phyloP scores from a whole-genome alignment of 1,140 invertebrate species.

The Drosophila navojoa region DNA sequence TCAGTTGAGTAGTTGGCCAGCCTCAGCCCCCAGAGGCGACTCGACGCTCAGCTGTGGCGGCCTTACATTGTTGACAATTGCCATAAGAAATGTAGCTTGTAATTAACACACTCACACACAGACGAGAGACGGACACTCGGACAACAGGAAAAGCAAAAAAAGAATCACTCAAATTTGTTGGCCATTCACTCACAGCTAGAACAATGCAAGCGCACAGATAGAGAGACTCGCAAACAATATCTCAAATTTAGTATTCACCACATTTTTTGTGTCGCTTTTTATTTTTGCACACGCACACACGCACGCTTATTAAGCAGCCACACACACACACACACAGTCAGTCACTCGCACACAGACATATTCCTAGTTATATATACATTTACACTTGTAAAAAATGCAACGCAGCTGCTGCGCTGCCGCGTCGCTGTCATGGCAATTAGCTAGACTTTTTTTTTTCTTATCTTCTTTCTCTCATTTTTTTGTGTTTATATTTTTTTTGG shows the following conservation, averaged over 20 bases:
- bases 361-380: conserved; percentile 7
- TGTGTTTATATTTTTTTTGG: conserved; percentile 12
- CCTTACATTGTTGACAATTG: conserved; percentile 67
- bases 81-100: conserved; percentile 57
- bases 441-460: conserved; percentile 41
- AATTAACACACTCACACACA: conserved; percentile 51
- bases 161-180: conserved; percentile 54
- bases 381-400: conserved; percentile 53
- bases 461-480: neutral
- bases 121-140: neutral
- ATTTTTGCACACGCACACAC: conserved; percentile 56
- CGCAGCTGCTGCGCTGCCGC: conserved; percentile 66
- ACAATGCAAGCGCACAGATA: conserved; percentile 42
- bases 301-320: conserved; percentile 46
- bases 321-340: conserved; percentile 28
- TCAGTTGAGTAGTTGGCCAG: conserved; percentile 42
- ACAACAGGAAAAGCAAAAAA: conserved; percentile 19
- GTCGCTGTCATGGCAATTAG: conserved; percentile 70
- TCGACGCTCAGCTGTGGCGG: conserved; percentile 35
- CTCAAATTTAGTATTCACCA: conserved; percentile 74
- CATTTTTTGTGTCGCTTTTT: conserved; percentile 68
- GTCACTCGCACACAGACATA: conserved; percentile 37
- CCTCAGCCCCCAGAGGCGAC: conserved; percentile 1
- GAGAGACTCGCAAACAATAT: conserved; percentile 36
- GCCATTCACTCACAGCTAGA: conserved; percentile 52